phyloP scores from a whole-genome alignment of 2,797 vertebrate genomes.

The Pangasius larnaudii region DNA sequence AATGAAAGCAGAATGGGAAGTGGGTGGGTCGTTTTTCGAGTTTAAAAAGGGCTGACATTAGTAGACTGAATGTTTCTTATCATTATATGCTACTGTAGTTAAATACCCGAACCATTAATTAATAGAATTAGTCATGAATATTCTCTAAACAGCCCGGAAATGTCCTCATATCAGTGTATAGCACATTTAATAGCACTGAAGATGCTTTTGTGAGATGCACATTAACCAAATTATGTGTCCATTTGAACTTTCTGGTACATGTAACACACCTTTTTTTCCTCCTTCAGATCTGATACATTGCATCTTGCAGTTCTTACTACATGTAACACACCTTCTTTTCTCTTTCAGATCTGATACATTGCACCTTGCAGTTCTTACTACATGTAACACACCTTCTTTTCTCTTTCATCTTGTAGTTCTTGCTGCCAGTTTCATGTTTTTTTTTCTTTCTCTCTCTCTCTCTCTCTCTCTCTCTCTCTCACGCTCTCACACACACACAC shows the following conservation, averaged over 20 bases:
- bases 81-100: neutral
- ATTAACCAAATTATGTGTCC: neutral
- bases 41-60: slow-evolving; percentile 14
- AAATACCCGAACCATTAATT: neutral
- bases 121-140: neutral
- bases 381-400: neutral
- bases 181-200: neutral
- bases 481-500: neutral
- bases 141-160: neutral
- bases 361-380: neutral
- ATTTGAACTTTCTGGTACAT: neutral
- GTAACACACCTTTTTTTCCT: neutral
- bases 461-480: neutral
- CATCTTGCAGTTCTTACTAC: neutral
- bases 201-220: neutral
- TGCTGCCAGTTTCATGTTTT: neutral
- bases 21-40: neutral
- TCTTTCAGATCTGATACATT: neutral
- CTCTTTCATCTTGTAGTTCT: neutral
- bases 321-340: neutral
- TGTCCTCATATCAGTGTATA: neutral
- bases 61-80: neutral
- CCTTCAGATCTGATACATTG: neutral
- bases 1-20: slow-evolving; percentile 1
- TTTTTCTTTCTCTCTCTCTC: neutral